Conservation (phyloP, 2,888 invertebrate species). For the Gandaritis pyraliata region DNA sequence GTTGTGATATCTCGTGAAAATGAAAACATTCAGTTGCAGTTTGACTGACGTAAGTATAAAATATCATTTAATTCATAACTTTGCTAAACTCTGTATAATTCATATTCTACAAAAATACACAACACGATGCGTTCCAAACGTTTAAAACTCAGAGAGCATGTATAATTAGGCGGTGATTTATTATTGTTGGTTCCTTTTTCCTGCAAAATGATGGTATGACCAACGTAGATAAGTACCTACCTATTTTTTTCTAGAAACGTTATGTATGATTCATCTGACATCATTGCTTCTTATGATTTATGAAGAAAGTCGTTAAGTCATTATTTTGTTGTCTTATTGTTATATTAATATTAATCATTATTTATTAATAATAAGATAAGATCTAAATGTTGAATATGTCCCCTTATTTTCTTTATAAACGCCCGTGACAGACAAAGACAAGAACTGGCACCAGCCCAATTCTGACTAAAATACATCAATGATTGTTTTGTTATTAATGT, state of each 20-base stretch:
- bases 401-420: slow-evolving; percentile 41
- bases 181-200: slow-evolving; percentile 13
- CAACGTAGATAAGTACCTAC: slow-evolving; percentile 5
- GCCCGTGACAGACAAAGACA: slow-evolving; percentile 43
- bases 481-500: slow-evolving; percentile 27
- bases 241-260: neutral
- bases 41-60: slow-evolving; percentile 60
- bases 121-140: neutral
- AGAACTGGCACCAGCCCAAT: slow-evolving; percentile 49
- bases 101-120: neutral
- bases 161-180: neutral
- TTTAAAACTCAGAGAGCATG: neutral
- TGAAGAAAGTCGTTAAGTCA: too few relatives aligned
- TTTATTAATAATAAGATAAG: too few relatives aligned
- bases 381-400: slow-evolving; percentile 12
- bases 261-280: slow-evolving; percentile 25
- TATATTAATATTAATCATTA: too few relatives aligned
- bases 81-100: neutral
- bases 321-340: too few relatives aligned
- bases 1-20: slow-evolving; percentile 49
- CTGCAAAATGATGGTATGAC: slow-evolving; percentile 18
- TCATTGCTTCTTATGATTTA: neutral
- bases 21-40: slow-evolving; percentile 49
- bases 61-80: neutral
- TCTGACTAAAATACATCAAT: slow-evolving; percentile 36